Conservation (phyloP, 2,113 vertebrate genomes). For the Cyanocitta stelleri region DNA sequence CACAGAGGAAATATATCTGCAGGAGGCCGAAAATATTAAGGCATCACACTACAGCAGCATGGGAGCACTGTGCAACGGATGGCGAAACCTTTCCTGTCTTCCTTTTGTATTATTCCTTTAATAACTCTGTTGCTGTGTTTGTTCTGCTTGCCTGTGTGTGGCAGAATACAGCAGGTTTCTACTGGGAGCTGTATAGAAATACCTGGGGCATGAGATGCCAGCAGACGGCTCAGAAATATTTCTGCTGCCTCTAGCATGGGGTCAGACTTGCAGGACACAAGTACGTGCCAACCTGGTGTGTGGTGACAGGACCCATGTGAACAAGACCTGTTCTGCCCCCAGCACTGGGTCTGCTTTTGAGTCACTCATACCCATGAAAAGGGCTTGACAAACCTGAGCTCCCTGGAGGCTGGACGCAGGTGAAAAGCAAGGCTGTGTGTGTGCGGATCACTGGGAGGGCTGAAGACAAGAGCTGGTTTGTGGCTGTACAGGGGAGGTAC, state of each 20-base stretch:
- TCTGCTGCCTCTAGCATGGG: not conserved
- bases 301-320: not conserved
- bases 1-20: not conserved
- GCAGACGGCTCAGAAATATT: not conserved
- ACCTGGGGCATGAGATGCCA: not conserved
- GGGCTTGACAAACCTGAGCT: not conserved
- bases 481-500: not conserved
- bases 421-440: not conserved
- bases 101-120: not conserved
- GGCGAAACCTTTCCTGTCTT: not conserved
- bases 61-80: not conserved
- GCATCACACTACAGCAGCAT: not conserved
- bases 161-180: not conserved
- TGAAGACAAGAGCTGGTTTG: not conserved
- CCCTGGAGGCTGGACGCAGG: not conserved
- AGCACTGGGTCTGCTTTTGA: not conserved
- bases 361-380: not conserved
- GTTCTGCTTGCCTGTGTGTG: not conserved
- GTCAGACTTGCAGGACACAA: not conserved
- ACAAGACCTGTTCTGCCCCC: not conserved
- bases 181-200: not conserved
- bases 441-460: not conserved
- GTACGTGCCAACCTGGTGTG: fast-evolving
- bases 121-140: not conserved
- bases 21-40: not conserved